phyloP scores from a whole-genome alignment of 64 coral and sea anemone species.

The Pachyseris speciosa region DNA sequence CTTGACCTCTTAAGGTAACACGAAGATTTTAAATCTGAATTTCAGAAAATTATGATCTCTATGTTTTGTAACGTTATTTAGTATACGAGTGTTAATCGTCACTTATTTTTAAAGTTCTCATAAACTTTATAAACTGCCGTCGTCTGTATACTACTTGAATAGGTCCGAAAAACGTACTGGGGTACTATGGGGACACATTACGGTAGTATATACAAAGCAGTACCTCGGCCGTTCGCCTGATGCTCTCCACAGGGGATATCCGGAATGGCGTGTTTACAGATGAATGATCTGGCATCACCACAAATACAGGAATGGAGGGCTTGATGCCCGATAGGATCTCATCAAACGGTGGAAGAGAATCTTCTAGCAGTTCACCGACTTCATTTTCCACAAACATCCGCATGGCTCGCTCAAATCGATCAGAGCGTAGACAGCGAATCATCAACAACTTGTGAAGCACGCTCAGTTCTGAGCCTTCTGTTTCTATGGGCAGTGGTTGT shows the following conservation, averaged over 20 bases:
- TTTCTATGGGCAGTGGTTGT: conserved; percentile 50
- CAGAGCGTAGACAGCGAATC: conserved; percentile 84
- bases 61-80: too few relatives aligned
- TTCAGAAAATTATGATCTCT: too few relatives aligned
- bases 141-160: too few relatives aligned
- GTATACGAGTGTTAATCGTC: too few relatives aligned
- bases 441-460: conserved; percentile 72
- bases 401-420: conserved; percentile 80
- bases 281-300: conserved; percentile 67
- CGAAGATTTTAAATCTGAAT: too few relatives aligned
- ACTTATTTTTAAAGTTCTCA: too few relatives aligned
- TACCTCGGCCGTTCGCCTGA: conserved; percentile 79
- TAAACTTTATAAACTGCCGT: too few relatives aligned
- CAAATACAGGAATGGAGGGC: conserved; percentile 81
- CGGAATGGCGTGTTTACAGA: conserved; percentile 55
- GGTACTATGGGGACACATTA: background rate
- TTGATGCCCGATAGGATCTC: conserved; percentile 66
- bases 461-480: conserved; percentile 41
- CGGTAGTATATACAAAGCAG: background rate
- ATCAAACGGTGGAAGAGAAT: conserved; percentile 35
- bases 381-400: conserved; percentile 50
- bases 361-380: conserved; percentile 67
- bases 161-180: background rate
- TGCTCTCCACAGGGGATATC: conserved; percentile 41
- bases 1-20: too few relatives aligned